Base-by-base conservation (phyloP, 2,797 vertebrate species). In the Sebastes dallii region DNA sequence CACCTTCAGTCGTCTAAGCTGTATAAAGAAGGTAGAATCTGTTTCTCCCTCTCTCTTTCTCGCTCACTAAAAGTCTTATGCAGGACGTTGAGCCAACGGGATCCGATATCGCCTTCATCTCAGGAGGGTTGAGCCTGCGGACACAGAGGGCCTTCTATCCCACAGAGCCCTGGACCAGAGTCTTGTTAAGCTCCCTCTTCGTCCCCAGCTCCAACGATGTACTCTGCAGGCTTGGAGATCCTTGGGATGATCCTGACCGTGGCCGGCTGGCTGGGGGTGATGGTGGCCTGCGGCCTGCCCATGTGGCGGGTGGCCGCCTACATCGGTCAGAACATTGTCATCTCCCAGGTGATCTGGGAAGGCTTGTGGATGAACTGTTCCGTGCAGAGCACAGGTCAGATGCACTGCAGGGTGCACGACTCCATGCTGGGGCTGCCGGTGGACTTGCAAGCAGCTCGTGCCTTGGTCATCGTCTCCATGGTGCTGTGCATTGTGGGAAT, bases 321-420 rank as follows among this genome's bases (percentile, higher is more conserved):
- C 90, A 87, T 96, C 55, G 96, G 96, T 55, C 96, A 96, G 93
- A 96, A 96, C 94, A 96, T 96, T 0, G 95, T 96, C 72, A 94
- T 96, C 82, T 96, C 96, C 2, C 96, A 96, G 91, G 95, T 96
- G 67, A 95, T 96, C 86, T 96, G 96, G 96, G 96, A 96, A 73
- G 96, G 96, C 24, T 84, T 96, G 84, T 96, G 96, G 96, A 96
- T 96, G 96, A 95, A 95, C 89, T 96, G 96, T 5, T 96, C 95
- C 9, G 96, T 96, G 77, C 96, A 96, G 90, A 96, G 96, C 93
- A 96, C 96, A 0, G 96, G 96, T 1, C 96, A 96, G 92, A 96
- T 96, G 95, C 96, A 96, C 93, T 96, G 96, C 90, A 93, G 80
- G 77, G 94, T 96, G 64, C 95, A 96, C 11, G 96, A 96, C 72